Conservation (phyloP, 2,113 vertebrate species). For the Rafetus swinhoei region DNA sequence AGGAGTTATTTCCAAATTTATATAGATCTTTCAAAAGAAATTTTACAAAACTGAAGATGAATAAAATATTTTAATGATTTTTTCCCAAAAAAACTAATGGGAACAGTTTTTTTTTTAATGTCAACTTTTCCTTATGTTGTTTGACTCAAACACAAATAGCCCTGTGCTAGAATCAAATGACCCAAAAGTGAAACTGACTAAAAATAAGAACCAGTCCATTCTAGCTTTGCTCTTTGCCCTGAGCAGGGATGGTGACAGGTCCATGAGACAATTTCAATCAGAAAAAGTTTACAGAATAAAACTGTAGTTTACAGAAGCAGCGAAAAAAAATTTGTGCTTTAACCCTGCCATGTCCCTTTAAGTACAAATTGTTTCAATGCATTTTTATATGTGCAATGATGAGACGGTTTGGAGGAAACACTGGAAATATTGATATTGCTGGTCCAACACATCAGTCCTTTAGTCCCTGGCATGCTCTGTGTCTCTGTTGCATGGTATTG, state of each 20-base stretch:
- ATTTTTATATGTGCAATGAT: not conserved
- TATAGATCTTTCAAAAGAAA: constrained; percentile 12
- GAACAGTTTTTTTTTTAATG: not conserved
- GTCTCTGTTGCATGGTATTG: accelerated
- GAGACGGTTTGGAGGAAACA: not conserved
- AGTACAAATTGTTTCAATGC: not conserved
- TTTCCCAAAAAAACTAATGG: not conserved
- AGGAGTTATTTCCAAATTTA: constrained; percentile 4
- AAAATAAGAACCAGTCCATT: not conserved
- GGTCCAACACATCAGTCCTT: not conserved
- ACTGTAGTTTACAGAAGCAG: not conserved
- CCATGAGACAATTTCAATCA: not conserved
- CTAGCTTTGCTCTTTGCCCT: not conserved
- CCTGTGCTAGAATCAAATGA: not conserved
- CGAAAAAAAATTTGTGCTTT: not conserved
- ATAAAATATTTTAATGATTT: not conserved
- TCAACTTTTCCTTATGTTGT: constrained; percentile 4
- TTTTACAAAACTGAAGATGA: not conserved
- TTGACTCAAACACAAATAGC: not conserved
- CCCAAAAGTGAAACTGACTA: constrained; percentile 6
- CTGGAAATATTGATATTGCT: not conserved
- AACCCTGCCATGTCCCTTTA: constrained; percentile 14
- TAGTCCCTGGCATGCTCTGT: not conserved
- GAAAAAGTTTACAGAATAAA: not conserved
- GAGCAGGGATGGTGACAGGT: not conserved